A percentile compares a stretch with the other conserved stretches of the same genome.
Evolutionary conservation across 53 echinoderm and acorn worm genomes (phyloP).

Genomic region (Henricia sp.): DNA sequence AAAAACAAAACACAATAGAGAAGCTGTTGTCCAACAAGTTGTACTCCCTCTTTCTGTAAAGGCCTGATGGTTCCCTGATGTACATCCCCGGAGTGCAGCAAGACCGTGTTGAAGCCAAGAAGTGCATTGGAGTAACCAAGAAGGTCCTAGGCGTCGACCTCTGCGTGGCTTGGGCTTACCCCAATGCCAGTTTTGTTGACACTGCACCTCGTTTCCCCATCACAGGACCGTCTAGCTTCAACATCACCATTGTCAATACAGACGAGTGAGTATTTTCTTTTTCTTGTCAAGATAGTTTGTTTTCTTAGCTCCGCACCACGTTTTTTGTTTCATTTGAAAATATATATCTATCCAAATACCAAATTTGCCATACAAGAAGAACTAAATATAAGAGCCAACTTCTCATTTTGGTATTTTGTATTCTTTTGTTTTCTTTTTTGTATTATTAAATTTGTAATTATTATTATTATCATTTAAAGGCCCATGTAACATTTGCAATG

Average conservation of each 20-base stretch:
- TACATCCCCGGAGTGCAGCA: conserved; percentile 81
- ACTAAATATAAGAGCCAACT: too few relatives aligned
- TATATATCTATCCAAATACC: too few relatives aligned
- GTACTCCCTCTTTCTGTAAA: conserved; percentile 62
- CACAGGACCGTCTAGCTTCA: conserved; percentile 91
- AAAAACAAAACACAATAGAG: not conserved
- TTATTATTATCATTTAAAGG: too few relatives aligned
- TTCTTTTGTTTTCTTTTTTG: too few relatives aligned
- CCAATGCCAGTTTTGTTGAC: conserved; percentile 93
- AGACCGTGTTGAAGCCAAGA: conserved; percentile 78
- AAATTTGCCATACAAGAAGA: too few relatives aligned
- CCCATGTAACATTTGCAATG: too few relatives aligned
- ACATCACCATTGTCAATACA: conserved; percentile 83
- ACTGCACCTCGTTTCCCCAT: conserved; percentile 95
- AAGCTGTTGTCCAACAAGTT: conserved; percentile 47
- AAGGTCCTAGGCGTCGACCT: conserved; percentile 76
- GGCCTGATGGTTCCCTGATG: conserved; percentile 63
- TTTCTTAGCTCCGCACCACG: too few relatives aligned
- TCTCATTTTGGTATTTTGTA: too few relatives aligned
- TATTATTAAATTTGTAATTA: too few relatives aligned
- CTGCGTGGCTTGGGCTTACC: conserved; percentile 84
- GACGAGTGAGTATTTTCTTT: conserved; percentile 77
- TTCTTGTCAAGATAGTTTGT: too few relatives aligned
- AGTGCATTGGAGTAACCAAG: conserved; percentile 71
- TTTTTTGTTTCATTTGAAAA: too few relatives aligned